A percentile compares a stretch with the other conserved stretches of the same genome.
Conservation (phyloP, 2,888 invertebrate species). For the Melanchra persicariae region DNA sequence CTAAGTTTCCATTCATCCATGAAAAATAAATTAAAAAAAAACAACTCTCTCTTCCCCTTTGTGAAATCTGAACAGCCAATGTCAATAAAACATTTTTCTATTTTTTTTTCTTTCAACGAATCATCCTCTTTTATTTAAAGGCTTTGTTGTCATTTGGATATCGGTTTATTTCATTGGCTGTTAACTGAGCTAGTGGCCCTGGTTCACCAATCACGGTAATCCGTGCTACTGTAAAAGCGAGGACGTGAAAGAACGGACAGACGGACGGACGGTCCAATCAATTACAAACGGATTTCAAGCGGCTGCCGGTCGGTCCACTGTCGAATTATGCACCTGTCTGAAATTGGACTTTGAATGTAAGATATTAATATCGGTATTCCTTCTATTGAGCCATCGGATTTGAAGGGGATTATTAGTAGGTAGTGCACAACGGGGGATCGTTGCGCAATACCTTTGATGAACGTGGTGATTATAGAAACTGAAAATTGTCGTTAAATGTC, state of each 20-base stretch:
- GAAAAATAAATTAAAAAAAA: slow-evolving; percentile 9
- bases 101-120: slow-evolving; percentile 27
- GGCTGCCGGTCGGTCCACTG: slow-evolving; percentile 28
- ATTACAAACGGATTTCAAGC: slow-evolving; percentile 58
- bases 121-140: slow-evolving; percentile 27
- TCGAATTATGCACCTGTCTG: slow-evolving; percentile 39
- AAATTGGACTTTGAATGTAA: slow-evolving; percentile 39
- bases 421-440: background rate
- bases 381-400: slow-evolving; percentile 16
- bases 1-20: slow-evolving; percentile 8
- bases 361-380: slow-evolving; percentile 38
- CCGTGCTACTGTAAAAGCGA: slow-evolving; percentile 24
- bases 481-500: background rate
- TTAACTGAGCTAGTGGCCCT: slow-evolving; percentile 42
- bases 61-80: slow-evolving; percentile 24
- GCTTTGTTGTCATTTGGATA: slow-evolving; percentile 50
- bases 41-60: slow-evolving; percentile 1
- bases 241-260: slow-evolving; percentile 41
- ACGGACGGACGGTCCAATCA: slow-evolving; percentile 34
- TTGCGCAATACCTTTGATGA: background rate
- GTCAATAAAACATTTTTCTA: slow-evolving; percentile 36
- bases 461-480: background rate
- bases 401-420: background rate
- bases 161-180: slow-evolving; percentile 49
- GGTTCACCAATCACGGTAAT: slow-evolving; percentile 45